Percentiles rank a stretch among this genome's conserved stretches.
phyloP scores from a whole-genome alignment of 2,888 invertebrate species.

The Hofmannophila pseudospretella region DNA sequence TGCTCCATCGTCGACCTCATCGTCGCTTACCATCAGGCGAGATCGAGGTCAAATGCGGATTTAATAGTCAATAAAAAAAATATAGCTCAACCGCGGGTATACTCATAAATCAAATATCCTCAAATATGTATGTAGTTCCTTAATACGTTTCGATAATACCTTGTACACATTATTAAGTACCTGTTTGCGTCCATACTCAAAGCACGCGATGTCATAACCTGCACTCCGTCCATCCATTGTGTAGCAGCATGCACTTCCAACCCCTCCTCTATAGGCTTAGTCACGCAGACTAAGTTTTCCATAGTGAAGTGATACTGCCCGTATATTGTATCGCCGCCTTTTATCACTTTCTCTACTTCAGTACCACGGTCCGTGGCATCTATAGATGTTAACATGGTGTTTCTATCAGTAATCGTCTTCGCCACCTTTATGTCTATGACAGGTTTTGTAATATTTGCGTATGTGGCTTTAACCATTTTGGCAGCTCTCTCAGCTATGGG shows the following conservation, averaged over 20 bases:
- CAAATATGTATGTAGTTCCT: no score
- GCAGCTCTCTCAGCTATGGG: constrained; percentile 75
- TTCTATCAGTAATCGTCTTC: constrained; percentile 27
- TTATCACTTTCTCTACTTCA: constrained; percentile 53
- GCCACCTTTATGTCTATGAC: constrained; percentile 35
- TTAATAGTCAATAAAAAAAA: no score
- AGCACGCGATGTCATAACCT: constrained; percentile 71
- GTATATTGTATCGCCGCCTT: constrained; percentile 71
- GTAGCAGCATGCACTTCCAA: constrained; percentile 79
- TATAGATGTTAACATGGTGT: constrained; percentile 15
- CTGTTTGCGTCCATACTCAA: constrained; percentile 77
- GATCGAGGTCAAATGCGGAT: no score
- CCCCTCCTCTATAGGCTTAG: constrained; percentile 83
- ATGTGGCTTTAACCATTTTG: constrained; percentile 72
- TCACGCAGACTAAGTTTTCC: constrained; percentile 82
- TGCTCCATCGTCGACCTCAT: no score
- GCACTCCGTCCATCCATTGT: constrained; percentile 79
- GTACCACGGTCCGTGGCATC: constrained; percentile 39
- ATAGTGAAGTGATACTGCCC: constrained; percentile 85
- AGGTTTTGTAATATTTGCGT: constrained; percentile 50
- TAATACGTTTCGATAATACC: no score
- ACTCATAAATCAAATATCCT: no score
- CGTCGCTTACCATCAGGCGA: no score
- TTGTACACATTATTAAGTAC: constrained; percentile 47
- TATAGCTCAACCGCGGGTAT: no score